Base-by-base conservation (phyloP, 2,888 invertebrate genomes). In the Cosmopolites sordidus region DNA sequence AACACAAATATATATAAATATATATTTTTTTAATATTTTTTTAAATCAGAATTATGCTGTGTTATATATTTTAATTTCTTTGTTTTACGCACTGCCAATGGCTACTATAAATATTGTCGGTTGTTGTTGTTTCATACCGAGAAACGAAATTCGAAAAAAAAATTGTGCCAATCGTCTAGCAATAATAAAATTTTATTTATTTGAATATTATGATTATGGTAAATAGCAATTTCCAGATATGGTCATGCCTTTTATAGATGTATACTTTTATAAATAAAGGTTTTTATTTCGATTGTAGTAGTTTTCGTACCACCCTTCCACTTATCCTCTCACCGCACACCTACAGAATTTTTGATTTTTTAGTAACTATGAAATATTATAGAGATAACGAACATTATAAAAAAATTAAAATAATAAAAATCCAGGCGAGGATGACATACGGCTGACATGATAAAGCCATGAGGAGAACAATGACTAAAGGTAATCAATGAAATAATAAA, bases 161-260 rank as follows among this genome's bases (percentile, higher is more conserved):
- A 50, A 44, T 50, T 51, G 51, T 51, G 51, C 51, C 51, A 51
- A 51, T 51, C 29, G 41, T 40, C 30, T 51, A 51, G 51, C 43
- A 49, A 29, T 49, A 49, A 37, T 49, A 33, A 33, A 8, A 42
- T 11, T 39, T 43, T 43, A 50, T 50, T 50, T 43, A 43, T 50
- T 49, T 37, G 5, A 27, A 27, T 33, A 33, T 50, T 50, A 27
- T 50, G 29, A 17, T 38, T 18, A n/a, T 50, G 43, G 18, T 43
- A 39, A 50, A 43, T 50, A 43, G 38, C 43, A 33, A 43, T 50
- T 33, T 50, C 38, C 43, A 43, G 39, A 16, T 12, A 33, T 33
- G 16, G 22, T 27, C 43, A 43, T 38, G 37, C n/a, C 37, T 27
- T 33, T 38, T 43, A 12, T 38, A 16, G 11, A 12, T 33, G 48